Evolutionary conservation across 2,888 invertebrate species (phyloP).

Genomic region (Eupithecia inturbata): DNA sequence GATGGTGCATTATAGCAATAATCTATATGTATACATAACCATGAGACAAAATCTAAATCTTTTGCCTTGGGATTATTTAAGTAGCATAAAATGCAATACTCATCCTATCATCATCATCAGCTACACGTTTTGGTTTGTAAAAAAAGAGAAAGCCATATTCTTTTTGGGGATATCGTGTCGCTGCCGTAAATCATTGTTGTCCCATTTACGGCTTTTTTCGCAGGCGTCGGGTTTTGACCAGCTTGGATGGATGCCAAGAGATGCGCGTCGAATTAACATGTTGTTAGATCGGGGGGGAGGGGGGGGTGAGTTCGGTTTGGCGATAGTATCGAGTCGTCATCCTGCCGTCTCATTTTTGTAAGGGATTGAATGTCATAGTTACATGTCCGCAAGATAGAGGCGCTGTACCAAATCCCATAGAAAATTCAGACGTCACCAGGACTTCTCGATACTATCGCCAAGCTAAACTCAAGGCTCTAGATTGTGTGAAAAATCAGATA

Average conservation of each 20-base stretch:
- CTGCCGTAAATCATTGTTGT: slow-evolving; percentile 42
- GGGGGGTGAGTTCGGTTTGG: not conserved
- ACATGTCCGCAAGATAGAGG: not conserved
- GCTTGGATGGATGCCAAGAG: slow-evolving; percentile 43
- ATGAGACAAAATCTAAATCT: not conserved
- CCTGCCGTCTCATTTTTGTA: not conserved
- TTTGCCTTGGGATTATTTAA: not conserved
- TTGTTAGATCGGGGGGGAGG: slow-evolving; percentile 17
- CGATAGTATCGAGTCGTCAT: too few relatives aligned
- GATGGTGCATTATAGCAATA: too few relatives aligned
- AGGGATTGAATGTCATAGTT: not conserved
- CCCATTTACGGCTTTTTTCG: slow-evolving; percentile 39
- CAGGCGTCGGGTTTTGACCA: slow-evolving; percentile 29
- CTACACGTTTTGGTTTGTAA: not conserved
- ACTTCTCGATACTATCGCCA: too few relatives aligned
- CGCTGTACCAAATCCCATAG: too few relatives aligned
- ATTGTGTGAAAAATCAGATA: too few relatives aligned
- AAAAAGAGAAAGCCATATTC: slow-evolving; percentile 23
- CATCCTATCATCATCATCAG: too few relatives aligned
- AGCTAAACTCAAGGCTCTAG: too few relatives aligned
- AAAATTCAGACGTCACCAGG: too few relatives aligned
- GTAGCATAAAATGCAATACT: not conserved
- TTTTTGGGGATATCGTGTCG: slow-evolving; percentile 35
- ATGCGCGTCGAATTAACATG: slow-evolving; percentile 25
- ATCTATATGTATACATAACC: too few relatives aligned